These are phyloP conservation scores for Antedon mediterranea DNA, from an alignment of 53 echinoderm and acorn worm species.

Conservation along the genomic window DNA sequence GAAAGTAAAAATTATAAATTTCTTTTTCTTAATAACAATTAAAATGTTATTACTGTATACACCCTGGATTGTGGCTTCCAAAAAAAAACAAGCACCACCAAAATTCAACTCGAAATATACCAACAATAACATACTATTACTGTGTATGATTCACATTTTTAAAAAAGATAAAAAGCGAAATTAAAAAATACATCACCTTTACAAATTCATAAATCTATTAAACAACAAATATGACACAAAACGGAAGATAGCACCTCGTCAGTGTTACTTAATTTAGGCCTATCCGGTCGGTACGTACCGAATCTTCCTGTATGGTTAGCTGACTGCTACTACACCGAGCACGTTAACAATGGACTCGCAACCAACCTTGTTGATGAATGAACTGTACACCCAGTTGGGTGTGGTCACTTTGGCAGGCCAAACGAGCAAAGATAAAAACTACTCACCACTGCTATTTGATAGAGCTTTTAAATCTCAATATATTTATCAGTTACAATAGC, in stretches of 20 bases:
- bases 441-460: background rate
- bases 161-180: too few species aligned
- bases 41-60: too few species aligned
- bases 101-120: too few species aligned
- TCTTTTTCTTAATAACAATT: too few species aligned
- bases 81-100: too few species aligned
- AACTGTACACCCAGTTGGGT: background rate
- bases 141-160: too few species aligned
- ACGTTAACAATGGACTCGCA: background rate
- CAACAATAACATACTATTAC: too few species aligned
- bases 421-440: background rate
- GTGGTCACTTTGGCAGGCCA: background rate
- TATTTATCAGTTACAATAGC: background rate
- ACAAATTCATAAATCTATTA: background rate
- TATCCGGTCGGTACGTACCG: background rate
- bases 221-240: background rate
- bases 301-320: background rate
- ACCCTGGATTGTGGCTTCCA: too few species aligned
- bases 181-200: background rate
- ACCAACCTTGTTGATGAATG: background rate
- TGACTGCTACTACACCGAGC: background rate
- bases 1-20: too few species aligned
- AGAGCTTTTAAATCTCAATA: background rate
- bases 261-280: background rate
- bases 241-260: background rate